Percentiles rank a stretch among this genome's conserved stretches.
Evolutionary conservation across 2,113 vertebrate genomes (phyloP).

Genomic region (Pachycephala philippinensis): DNA sequence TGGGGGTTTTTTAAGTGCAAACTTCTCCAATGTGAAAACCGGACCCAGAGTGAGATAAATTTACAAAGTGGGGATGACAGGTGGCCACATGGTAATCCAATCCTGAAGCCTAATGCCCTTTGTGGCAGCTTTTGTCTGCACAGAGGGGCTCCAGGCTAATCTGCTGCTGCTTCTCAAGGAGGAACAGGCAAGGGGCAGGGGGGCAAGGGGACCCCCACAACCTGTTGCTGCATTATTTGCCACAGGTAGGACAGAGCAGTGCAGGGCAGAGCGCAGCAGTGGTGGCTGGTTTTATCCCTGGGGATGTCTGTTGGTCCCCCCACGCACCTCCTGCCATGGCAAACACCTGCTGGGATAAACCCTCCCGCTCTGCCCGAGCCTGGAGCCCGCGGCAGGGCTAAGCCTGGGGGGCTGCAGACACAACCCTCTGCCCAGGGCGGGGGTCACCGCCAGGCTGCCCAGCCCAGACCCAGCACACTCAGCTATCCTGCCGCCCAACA

Average conservation of each 20-base stretch:
- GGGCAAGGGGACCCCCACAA: not conserved
- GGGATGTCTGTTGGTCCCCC: not conserved
- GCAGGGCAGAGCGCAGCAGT: not conserved
- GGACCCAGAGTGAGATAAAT: not conserved
- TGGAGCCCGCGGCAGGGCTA: rapidly evolving
- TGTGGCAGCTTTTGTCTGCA: slow-evolving; percentile 57
- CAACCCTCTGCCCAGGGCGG: rapidly evolving
- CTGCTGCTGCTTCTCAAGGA: slow-evolving; percentile 36
- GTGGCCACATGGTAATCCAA: slow-evolving; percentile 66
- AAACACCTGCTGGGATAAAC: not conserved
- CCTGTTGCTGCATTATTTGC: not conserved
- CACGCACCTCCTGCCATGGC: not conserved
- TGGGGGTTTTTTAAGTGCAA: not conserved
- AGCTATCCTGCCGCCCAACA: not conserved
- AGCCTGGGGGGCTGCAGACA: not conserved
- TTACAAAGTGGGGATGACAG: slow-evolving; percentile 45
- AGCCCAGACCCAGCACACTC: rapidly evolving
- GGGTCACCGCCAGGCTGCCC: not conserved
- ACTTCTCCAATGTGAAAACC: not conserved
- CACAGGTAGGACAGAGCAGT: not conserved
- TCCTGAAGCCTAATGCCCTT: slow-evolving; percentile 51
- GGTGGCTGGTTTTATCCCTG: not conserved
- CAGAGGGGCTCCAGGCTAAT: slow-evolving; percentile 51
- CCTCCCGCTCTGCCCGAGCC: rapidly evolving
- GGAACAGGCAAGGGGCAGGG: not conserved